Conservation (phyloP, 2,797 vertebrate genomes). For the Glyptemys insculpta region DNA sequence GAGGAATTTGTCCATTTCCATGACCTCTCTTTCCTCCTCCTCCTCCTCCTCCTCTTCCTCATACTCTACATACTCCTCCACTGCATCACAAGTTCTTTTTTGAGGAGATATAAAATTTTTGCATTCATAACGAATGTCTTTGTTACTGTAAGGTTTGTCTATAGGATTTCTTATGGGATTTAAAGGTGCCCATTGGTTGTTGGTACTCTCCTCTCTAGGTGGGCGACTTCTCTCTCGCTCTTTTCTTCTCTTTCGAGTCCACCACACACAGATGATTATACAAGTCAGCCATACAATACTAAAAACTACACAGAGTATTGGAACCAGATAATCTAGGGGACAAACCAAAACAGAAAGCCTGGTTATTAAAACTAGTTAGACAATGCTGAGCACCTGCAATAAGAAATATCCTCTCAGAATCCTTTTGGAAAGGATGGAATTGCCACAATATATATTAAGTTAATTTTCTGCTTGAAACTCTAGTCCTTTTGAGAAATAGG, state of each 20-base stretch:
- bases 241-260: slow-evolving; percentile 96
- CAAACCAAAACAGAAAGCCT: neutral
- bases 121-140: slow-evolving; percentile 89
- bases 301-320: slow-evolving; percentile 89
- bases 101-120: slow-evolving; percentile 90
- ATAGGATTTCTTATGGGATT: slow-evolving; percentile 88
- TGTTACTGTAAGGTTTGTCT: slow-evolving; percentile 86
- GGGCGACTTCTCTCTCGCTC: slow-evolving; percentile 86
- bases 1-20: slow-evolving; percentile 86
- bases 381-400: neutral
- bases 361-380: neutral
- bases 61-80: slow-evolving; percentile 83
- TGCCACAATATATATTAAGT: neutral
- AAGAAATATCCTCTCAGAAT: neutral
- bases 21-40: slow-evolving; percentile 72
- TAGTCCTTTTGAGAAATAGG: neutral
- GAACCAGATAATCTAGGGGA: slow-evolving; percentile 89
- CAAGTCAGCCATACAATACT: slow-evolving; percentile 92
- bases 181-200: slow-evolving; percentile 93
- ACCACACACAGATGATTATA: slow-evolving; percentile 91
- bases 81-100: slow-evolving; percentile 87
- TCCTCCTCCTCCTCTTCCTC: slow-evolving; percentile 86
- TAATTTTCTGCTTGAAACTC: neutral
- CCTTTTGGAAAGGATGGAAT: neutral
- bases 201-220: slow-evolving; percentile 86